These are phyloP conservation scores for Tetraneura akinire DNA, from an alignment of 1,140 invertebrate genomes.

Conservation along the genomic window DNA sequence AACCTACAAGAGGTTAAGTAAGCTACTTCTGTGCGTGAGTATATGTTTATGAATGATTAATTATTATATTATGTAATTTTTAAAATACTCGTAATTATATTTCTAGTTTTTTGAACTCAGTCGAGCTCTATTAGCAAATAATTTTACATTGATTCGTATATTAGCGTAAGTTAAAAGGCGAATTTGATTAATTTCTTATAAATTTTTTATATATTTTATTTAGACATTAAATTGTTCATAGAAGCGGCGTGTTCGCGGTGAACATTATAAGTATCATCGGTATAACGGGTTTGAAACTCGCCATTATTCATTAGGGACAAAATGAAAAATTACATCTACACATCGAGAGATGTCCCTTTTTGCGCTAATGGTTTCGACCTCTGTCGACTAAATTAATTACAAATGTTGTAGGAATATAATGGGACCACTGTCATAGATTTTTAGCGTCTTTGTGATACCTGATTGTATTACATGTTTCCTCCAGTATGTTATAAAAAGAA, in stretches of 20 bases:
- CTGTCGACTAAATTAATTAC: constrained; percentile 44
- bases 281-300: neutral
- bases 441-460: constrained; percentile 23
- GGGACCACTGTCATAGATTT: neutral
- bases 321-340: constrained; percentile 42
- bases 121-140: no score
- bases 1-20: no score
- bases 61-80: no score
- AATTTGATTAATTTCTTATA: no score
- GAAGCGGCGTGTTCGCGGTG: neutral
- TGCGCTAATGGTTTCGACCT: constrained; percentile 37
- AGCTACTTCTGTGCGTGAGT: no score
- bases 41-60: no score
- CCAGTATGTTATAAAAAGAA: neutral
- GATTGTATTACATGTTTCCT: constrained; percentile 19
- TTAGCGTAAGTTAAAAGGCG: no score
- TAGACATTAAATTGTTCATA: neutral
- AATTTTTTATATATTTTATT: constrained; percentile 16
- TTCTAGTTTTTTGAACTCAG: no score
- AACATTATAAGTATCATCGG: neutral
- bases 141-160: no score
- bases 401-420: constrained; percentile 37
- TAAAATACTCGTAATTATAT: no score
- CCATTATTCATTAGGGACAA: constrained; percentile 35
- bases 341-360: constrained; percentile 28